phyloP scores from a whole-genome alignment of 2,797 vertebrate genomes.

The Rhynchotus rufescens region DNA sequence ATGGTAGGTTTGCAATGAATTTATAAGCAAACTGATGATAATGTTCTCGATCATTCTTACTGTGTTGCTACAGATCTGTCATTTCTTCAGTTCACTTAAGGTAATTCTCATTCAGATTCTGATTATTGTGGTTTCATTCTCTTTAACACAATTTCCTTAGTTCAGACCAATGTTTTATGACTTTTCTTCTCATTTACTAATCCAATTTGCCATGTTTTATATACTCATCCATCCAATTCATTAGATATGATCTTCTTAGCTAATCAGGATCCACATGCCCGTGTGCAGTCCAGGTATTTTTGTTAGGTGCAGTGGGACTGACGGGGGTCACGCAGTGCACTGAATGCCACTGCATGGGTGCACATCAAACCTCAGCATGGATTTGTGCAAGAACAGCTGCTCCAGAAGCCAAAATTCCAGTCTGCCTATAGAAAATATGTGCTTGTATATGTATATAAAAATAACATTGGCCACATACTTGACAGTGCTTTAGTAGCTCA shows the following conservation, averaged over 20 bases:
- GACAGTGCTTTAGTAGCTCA: not conserved
- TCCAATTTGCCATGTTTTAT: not conserved
- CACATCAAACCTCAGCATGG: not conserved
- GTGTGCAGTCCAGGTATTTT: not conserved
- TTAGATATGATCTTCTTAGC: not conserved
- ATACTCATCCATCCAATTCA: not conserved
- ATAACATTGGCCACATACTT: not conserved
- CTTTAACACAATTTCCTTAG: not conserved
- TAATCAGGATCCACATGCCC: not conserved
- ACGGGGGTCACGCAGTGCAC: not conserved
- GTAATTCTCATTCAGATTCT: not conserved
- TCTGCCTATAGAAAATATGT: not conserved
- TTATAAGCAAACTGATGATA: not conserved
- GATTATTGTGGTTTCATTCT: not conserved
- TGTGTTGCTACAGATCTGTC: not conserved
- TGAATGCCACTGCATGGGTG: not conserved
- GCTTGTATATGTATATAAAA: not conserved
- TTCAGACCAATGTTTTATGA: not conserved
- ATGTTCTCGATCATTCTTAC: not conserved
- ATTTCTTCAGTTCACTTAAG: accelerated
- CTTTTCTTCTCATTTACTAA: not conserved
- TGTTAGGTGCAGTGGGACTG: not conserved
- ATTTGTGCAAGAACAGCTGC: not conserved
- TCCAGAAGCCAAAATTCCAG: not conserved
- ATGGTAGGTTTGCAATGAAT: constrained; percentile 81